These are phyloP conservation scores for Rhinolophus sinicus DNA, from an alignment of 2,113 vertebrate genomes.

Conservation along the genomic window DNA sequence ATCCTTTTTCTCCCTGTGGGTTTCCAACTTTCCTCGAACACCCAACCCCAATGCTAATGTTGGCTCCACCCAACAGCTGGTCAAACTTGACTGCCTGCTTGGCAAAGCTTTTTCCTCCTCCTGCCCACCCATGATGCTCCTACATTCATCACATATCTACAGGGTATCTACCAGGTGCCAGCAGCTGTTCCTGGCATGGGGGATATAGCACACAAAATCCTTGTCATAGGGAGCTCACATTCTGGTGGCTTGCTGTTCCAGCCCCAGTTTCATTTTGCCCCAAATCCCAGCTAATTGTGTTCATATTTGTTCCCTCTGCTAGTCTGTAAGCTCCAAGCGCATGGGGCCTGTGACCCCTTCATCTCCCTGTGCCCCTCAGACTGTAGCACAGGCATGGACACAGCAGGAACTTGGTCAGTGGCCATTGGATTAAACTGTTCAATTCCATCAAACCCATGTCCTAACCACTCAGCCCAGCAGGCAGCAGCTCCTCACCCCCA, in stretches of 20 bases:
- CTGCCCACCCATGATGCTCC: accelerated
- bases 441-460: neutral
- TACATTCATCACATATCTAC: neutral
- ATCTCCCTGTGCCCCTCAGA: neutral
- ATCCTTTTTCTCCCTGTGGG: neutral
- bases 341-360: neutral
- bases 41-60: neutral
- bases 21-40: neutral
- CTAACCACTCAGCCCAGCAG: neutral
- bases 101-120: neutral
- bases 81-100: neutral
- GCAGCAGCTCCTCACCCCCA: neutral
- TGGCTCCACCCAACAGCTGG: neutral
- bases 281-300: neutral
- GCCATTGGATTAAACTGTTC: neutral
- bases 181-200: neutral
- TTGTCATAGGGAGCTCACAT: neutral
- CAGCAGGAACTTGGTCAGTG: neutral
- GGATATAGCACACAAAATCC: neutral
- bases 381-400: neutral
- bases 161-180: neutral
- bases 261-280: neutral
- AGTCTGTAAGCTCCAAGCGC: neutral
- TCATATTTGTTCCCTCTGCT: neutral
- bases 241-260: neutral